These are phyloP conservation scores for Vidua macroura DNA, from an alignment of 2,113 vertebrate species.

Conservation along the genomic window DNA sequence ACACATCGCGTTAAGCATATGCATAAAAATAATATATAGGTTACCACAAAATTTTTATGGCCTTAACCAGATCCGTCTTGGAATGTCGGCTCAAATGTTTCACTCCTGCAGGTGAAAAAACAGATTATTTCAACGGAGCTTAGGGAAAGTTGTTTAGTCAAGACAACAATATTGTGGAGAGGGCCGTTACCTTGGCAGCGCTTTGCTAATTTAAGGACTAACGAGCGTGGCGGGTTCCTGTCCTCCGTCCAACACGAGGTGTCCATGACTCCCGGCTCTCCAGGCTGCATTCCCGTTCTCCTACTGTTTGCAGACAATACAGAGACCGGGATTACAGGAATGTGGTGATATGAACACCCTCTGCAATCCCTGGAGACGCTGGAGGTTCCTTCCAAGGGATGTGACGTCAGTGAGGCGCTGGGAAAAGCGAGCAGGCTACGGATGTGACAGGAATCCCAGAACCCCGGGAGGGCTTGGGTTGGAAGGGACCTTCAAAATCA, in stretches of 20 bases:
- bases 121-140: conserved; percentile 58
- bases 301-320: not conserved
- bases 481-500: fast-evolving
- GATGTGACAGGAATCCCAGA: not conserved
- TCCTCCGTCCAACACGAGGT: not conserved
- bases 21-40: conserved; percentile 77
- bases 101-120: conserved; percentile 76
- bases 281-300: not conserved
- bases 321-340: not conserved
- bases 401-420: fast-evolving
- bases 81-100: conserved; percentile 62
- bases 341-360: fast-evolving
- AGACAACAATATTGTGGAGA: conserved; percentile 52
- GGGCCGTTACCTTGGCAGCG: conserved; percentile 56
- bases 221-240: not conserved
- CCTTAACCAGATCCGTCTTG: conserved; percentile 62
- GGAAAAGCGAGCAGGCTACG: fast-evolving
- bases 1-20: conserved; percentile 61
- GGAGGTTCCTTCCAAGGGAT: not conserved
- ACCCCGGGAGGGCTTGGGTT: fast-evolving
- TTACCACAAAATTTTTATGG: conserved; percentile 67
- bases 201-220: not conserved
- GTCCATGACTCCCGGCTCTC: not conserved
- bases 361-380: fast-evolving
- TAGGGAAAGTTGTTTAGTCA: conserved; percentile 32